phyloP scores from a whole-genome alignment of 2,888 invertebrate genomes.

The Neuroscelio doddi region DNA sequence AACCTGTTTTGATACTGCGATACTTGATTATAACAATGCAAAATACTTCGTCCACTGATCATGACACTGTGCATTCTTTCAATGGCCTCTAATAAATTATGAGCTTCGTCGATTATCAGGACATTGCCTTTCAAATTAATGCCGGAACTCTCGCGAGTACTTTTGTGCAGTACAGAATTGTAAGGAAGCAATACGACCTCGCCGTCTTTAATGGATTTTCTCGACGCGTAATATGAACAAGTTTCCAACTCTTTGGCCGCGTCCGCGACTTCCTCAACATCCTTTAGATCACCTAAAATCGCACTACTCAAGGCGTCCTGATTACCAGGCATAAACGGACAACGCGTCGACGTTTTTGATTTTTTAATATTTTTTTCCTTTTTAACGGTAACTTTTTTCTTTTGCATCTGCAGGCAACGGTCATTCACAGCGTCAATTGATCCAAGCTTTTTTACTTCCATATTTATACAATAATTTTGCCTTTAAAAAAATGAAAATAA shows the following conservation, averaged over 20 bases:
- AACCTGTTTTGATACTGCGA: constrained; percentile 80
- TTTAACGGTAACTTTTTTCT: constrained; percentile 73
- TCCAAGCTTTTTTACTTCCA: constrained; percentile 81
- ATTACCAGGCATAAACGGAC: constrained; percentile 75
- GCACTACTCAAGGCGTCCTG: constrained; percentile 77
- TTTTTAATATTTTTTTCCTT: constrained; percentile 79
- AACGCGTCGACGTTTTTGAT: constrained; percentile 75
- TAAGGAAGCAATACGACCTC: constrained; percentile 87
- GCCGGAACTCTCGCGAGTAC: constrained; percentile 76
- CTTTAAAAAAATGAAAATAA: constrained; percentile 47
- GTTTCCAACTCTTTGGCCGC: constrained; percentile 81
- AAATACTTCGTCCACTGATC: constrained; percentile 79
- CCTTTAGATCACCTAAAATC: constrained; percentile 81
- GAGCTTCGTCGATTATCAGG: constrained; percentile 96
- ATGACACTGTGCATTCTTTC: constrained; percentile 88
- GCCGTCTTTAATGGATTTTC: constrained; percentile 86
- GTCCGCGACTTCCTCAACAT: constrained; percentile 89
- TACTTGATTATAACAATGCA: constrained; percentile 78
- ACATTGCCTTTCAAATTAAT: constrained; percentile 83
- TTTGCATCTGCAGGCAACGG: constrained; percentile 86
- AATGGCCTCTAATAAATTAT: constrained; percentile 93
- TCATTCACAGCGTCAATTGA: constrained; percentile 91
- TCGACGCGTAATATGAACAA: constrained; percentile 95
- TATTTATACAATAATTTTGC: constrained; percentile 92
- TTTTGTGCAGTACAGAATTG: constrained; percentile 85